phyloP scores from a whole-genome alignment of 2,113 vertebrate genomes.

The Epinephelus lanceolatus region DNA sequence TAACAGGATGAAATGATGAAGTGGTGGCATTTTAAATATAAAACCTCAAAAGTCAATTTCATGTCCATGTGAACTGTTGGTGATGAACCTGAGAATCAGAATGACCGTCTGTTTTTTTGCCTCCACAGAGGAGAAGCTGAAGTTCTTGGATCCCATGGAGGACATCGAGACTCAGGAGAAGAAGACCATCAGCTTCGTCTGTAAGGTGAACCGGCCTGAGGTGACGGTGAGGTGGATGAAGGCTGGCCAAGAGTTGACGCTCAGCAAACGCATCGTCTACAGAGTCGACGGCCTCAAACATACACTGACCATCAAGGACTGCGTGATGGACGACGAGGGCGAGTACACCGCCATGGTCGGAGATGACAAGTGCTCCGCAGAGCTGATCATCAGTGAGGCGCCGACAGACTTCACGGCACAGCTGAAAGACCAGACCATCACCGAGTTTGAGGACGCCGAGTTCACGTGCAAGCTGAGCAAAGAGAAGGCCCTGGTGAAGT shows the following conservation, averaged over 20 bases:
- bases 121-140: constrained; percentile 92
- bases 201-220: constrained; percentile 96
- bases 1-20: no score
- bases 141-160: constrained; percentile 92
- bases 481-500: constrained; percentile 93
- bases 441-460: constrained; percentile 96
- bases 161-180: constrained; percentile 98
- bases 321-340: constrained; percentile 93
- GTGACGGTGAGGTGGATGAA: constrained; percentile 94
- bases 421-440: constrained; percentile 95
- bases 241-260: constrained; percentile 91
- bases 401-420: constrained; percentile 93
- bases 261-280: constrained; percentile 92
- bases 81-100: not conserved
- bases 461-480: constrained; percentile 95
- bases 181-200: constrained; percentile 93
- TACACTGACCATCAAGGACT: constrained; percentile 94
- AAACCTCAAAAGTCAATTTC: no score
- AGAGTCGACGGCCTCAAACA: constrained; percentile 94
- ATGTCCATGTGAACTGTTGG: not conserved
- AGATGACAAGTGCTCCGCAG: constrained; percentile 91
- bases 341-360: constrained; percentile 93
- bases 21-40: no score
- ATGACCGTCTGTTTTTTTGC: not conserved
- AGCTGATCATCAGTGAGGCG: constrained; percentile 96